These are phyloP conservation scores for Conus ventricosus DNA, from an alignment of 1,140 invertebrate genomes.

Conservation along the genomic window DNA sequence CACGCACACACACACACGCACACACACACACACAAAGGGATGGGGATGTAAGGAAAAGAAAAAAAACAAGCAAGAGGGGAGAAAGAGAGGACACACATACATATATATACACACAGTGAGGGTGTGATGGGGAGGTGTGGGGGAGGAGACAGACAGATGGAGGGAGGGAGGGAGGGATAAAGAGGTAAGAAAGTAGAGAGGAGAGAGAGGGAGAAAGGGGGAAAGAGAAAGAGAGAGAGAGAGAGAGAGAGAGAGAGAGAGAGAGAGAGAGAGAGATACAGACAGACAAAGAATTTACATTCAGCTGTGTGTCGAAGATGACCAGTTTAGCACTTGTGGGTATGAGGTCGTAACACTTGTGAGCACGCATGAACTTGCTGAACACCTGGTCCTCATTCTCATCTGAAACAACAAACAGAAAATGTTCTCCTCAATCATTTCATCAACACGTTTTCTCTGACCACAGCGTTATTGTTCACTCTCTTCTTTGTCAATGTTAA, in stretches of 20 bases:
- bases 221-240: background rate
- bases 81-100: no score
- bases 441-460: no score
- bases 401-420: conserved; percentile 82
- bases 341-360: conserved; percentile 99
- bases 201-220: background rate
- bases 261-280: background rate
- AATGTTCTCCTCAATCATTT: background rate
- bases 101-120: background rate
- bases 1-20: no score
- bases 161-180: background rate
- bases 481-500: no score
- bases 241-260: background rate
- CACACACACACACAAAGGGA: no score
- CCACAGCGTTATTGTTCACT: no score
- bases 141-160: background rate
- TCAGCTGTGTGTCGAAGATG: conserved; percentile 98
- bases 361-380: conserved; percentile 98
- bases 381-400: conserved; percentile 96
- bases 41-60: no score
- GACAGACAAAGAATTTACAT: conserved; percentile 78
- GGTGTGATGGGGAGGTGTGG: background rate
- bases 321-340: conserved; percentile 99
- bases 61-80: no score
- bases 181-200: background rate